phyloP scores from a whole-genome alignment of 2,797 vertebrate genomes.

The Pipistrellus pipistrellus region DNA sequence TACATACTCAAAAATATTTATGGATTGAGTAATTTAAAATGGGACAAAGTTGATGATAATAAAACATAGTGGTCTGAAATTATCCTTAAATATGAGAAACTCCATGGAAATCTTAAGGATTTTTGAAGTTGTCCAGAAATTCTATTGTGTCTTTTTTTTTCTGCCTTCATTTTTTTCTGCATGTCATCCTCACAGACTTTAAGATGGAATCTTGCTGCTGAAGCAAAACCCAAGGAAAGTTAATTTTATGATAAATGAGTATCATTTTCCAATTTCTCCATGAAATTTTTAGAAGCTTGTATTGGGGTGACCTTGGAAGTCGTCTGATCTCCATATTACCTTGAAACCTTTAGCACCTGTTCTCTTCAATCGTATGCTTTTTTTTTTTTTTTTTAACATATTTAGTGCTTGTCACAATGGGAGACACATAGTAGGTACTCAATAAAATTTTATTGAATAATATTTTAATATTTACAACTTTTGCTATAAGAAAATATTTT shows the following conservation, averaged over 20 bases:
- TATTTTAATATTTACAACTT: not conserved
- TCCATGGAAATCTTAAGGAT: not conserved
- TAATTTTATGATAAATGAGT: not conserved
- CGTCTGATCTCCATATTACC: not conserved
- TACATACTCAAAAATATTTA: not conserved
- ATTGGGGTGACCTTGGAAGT: not conserved
- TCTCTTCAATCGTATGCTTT: constrained; percentile 7
- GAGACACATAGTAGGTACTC: not conserved
- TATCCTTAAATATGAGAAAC: not conserved
- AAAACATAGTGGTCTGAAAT: not conserved
- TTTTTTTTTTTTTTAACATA: not conserved
- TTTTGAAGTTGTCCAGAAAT: constrained; percentile 5
- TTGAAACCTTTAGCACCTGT: not conserved
- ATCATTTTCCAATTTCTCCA: not conserved
- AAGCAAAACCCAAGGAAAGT: not conserved
- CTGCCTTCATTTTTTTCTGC: not conserved
- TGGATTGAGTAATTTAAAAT: not conserved
- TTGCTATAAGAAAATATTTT: not conserved
- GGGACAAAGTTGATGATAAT: not conserved
- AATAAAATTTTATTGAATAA: constrained; percentile 49
- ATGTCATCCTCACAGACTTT: not conserved
- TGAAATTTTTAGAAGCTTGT: not conserved
- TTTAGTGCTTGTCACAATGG: not conserved
- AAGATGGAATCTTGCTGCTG: constrained; percentile 22
- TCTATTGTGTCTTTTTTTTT: not conserved